phyloP scores from a whole-genome alignment of 2,113 vertebrate genomes.

The Heterochromis multidens region DNA sequence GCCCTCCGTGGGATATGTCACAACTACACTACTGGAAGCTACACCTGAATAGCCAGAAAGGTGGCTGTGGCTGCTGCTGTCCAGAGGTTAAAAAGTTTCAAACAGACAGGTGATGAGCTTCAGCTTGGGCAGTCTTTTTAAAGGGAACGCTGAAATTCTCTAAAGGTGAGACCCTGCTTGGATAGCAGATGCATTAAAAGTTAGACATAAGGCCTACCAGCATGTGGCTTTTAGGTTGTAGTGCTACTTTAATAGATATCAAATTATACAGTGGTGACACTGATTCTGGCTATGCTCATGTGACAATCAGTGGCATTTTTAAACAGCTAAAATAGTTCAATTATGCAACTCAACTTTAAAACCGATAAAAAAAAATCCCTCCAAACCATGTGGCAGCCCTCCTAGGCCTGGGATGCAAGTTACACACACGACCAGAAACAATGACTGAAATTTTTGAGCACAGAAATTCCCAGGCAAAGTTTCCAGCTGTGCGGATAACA shows the following conservation, averaged over 20 bases:
- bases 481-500: constrained; percentile 74
- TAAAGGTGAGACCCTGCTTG: background rate
- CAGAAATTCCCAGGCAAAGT: constrained; percentile 78
- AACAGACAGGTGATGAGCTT: background rate
- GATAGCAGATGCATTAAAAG: background rate
- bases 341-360: background rate
- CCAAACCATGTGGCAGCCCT: background rate
- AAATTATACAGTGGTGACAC: background rate
- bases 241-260: background rate
- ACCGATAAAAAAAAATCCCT: background rate
- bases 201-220: background rate
- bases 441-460: constrained; percentile 78
- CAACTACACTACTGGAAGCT: constrained; percentile 7
- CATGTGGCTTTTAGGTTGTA: background rate
- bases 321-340: background rate
- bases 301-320: background rate
- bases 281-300: background rate
- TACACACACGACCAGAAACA: constrained; percentile 82
- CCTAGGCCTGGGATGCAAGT: constrained; percentile 15
- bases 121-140: background rate
- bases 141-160: background rate
- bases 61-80: background rate
- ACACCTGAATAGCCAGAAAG: background rate
- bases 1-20: constrained; percentile 44
- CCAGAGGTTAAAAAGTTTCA: background rate